Evolutionary conservation across 2,888 invertebrate species (phyloP).

Genomic region (Agrochola macilenta): DNA sequence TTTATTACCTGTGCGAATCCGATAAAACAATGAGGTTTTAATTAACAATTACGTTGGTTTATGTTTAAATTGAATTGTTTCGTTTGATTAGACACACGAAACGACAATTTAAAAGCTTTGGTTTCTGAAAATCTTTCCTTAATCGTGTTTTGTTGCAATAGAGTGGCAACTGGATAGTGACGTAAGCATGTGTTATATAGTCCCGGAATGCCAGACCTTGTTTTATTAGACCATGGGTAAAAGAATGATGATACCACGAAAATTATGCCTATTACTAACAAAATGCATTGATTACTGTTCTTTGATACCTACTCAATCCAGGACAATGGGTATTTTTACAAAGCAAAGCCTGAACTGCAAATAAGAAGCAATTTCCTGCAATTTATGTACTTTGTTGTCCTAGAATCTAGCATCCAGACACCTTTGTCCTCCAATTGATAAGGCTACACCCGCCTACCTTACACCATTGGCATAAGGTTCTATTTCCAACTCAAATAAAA

Average conservation of each 20-base stretch:
- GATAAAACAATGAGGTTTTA: no score
- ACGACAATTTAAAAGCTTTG: no score
- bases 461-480: conserved; percentile 49
- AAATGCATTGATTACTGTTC: neutral
- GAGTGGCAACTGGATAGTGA: no score
- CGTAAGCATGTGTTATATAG: no score
- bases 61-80: no score
- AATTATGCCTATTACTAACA: neutral
- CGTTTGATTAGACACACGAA: no score
- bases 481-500: conserved; percentile 41
- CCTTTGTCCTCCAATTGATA: conserved; percentile 62
- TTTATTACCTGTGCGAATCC: no score
- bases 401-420: conserved; percentile 60
- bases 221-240: no score
- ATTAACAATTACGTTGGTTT: no score
- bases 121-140: no score
- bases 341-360: neutral
- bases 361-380: conserved; percentile 15
- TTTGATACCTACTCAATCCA: neutral
- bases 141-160: no score
- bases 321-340: neutral
- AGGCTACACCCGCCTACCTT: conserved; percentile 28
- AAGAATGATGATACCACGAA: neutral
- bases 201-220: no score
- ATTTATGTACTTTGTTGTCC: conserved; percentile 58